A percentile compares a stretch with the other conserved stretches of the same genome.
These are phyloP conservation scores for Chaitophorus viminalis DNA, from an alignment of 2,888 invertebrate genomes.

Conservation along the genomic window DNA sequence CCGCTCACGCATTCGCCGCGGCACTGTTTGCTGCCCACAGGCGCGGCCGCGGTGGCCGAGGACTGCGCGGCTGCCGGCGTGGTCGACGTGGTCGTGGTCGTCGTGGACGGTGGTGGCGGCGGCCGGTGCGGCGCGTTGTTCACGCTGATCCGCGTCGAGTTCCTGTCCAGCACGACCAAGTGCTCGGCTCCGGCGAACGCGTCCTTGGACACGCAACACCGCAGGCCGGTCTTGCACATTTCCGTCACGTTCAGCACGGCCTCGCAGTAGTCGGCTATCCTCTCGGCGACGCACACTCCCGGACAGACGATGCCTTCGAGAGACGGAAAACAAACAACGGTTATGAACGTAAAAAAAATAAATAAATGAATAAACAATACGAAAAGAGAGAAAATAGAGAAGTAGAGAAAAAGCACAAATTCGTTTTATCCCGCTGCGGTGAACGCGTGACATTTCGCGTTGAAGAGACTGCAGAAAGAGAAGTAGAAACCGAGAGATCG, in stretches of 20 bases:
- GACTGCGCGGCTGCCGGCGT: constrained; percentile 65
- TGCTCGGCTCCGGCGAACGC: constrained; percentile 76
- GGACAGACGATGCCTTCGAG: constrained; percentile 70
- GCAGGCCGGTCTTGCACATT: constrained; percentile 79
- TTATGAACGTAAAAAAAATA: not conserved
- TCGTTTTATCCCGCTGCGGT: too few relatives aligned
- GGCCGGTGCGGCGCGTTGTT: constrained; percentile 56
- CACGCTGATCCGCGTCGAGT: constrained; percentile 66
- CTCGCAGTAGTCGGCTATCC: constrained; percentile 86
- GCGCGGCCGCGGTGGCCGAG: constrained; percentile 67
- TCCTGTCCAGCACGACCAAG: constrained; percentile 77
- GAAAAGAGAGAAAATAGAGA: too few relatives aligned
- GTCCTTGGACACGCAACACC: constrained; percentile 85
- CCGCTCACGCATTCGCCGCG: constrained; percentile 85
- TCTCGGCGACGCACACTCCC: constrained; percentile 84
- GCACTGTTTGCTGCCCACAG: constrained; percentile 63
- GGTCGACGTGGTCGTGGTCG: not conserved
- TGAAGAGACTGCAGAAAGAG: too few relatives aligned
- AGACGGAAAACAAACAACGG: constrained; percentile 1
- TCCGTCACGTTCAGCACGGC: constrained; percentile 80
- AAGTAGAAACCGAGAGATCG: not conserved
- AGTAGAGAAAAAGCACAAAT: too few relatives aligned
- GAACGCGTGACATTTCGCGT: too few relatives aligned
- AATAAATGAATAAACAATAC: not conserved
- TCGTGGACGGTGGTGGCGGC: constrained; percentile 51